Conservation (phyloP, 2,797 vertebrate genomes). For the Pygocentrus nattereri region DNA sequence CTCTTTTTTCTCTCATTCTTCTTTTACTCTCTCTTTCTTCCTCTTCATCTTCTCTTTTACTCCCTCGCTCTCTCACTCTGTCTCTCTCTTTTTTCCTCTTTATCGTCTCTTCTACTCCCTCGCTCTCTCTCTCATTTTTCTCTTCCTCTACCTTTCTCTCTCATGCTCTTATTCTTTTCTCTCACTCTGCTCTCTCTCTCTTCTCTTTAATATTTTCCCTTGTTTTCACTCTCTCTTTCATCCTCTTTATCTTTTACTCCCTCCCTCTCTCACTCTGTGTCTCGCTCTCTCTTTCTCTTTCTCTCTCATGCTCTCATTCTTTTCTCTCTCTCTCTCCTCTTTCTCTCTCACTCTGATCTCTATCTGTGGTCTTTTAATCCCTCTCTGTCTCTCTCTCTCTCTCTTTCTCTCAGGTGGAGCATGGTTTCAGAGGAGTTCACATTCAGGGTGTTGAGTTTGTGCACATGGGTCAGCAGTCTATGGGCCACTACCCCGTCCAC, state of each 20-base stretch:
- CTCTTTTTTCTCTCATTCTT: too few species aligned
- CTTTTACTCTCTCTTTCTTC: too few species aligned
- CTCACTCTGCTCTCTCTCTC: background rate
- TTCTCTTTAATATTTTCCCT: background rate
- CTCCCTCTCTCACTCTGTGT: background rate
- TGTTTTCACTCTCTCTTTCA: background rate
- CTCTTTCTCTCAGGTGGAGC: constrained; percentile 81
- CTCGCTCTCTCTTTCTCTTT: background rate
- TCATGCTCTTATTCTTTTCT: background rate
- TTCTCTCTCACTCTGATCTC: background rate
- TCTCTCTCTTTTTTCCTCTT: background rate
- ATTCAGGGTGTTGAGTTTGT: constrained; percentile 90
- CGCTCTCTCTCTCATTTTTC: background rate
- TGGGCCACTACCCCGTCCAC: constrained; percentile 96
- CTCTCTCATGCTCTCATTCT: background rate
- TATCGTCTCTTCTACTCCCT: background rate
- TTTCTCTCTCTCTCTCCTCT: too few species aligned
- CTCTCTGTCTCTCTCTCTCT: background rate
- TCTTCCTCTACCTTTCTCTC: background rate
- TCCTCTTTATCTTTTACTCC: background rate
- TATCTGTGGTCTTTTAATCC: too few species aligned
- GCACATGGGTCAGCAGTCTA: constrained; percentile 95
- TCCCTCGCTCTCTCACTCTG: too few species aligned
- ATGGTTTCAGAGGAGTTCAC: constrained; percentile 87
- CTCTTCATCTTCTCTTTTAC: background rate